Percentiles rank a stretch among this genome's conserved stretches.
These are phyloP conservation scores for Paramormyrops kingsleyae DNA, from an alignment of 2,113 vertebrate genomes.

Conservation along the genomic window DNA sequence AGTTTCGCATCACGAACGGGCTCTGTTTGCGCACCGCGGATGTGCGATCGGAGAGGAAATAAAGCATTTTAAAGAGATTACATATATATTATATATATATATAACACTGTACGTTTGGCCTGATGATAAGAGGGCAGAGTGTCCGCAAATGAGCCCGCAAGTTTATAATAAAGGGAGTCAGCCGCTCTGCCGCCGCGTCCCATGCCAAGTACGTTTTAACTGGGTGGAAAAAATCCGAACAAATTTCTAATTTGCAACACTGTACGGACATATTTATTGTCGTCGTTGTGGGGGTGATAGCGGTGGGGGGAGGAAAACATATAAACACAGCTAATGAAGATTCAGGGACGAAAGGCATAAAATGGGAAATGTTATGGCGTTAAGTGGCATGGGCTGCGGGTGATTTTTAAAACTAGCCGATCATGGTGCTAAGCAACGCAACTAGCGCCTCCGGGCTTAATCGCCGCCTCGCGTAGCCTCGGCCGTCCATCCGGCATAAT, in stretches of 20 bases:
- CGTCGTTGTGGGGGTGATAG: conserved; percentile 70
- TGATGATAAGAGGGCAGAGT: conserved; percentile 57
- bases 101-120: conserved; percentile 54
- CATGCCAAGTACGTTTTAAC: conserved; percentile 48
- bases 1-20: not conserved
- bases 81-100: not conserved
- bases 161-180: conserved; percentile 55
- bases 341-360: conserved; percentile 88
- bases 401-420: conserved; percentile 92
- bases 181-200: not conserved
- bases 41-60: conserved; percentile 36
- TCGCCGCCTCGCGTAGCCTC: conserved; percentile 88
- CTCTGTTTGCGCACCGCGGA: not conserved
- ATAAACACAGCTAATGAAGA: conserved; percentile 92
- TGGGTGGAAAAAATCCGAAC: conserved; percentile 78
- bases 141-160: conserved; percentile 70
- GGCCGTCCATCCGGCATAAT: conserved; percentile 67
- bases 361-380: conserved; percentile 97
- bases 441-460: conserved; percentile 85
- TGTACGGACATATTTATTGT: conserved; percentile 84
- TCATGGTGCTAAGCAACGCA: conserved; percentile 78
- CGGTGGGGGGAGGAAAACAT: conserved; percentile 49
- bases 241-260: conserved; percentile 99
- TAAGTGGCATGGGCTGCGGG: conserved; percentile 96
- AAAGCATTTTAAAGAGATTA: conserved; percentile 55